A percentile compares a stretch with the other conserved stretches of the same genome.
Evolutionary conservation across 2,113 vertebrate genomes (phyloP).

Genomic region (Pipra filicauda): DNA sequence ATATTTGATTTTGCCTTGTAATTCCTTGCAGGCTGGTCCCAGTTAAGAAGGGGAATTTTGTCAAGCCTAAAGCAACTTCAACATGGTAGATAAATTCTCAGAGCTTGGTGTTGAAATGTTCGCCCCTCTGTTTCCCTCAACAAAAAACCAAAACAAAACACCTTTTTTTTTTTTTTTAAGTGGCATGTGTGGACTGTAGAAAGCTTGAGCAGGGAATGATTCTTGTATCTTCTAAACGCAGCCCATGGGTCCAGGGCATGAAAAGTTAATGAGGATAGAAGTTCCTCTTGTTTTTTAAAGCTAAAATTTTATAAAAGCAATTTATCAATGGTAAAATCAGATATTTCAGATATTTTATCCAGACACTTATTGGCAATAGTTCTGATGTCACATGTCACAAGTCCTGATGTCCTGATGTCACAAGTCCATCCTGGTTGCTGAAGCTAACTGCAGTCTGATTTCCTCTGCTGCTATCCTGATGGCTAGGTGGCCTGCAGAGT

Average conservation of each 20-base stretch:
- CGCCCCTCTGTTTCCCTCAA: background rate
- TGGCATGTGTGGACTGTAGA: background rate
- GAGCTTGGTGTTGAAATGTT: background rate
- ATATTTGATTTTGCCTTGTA: constrained; percentile 55
- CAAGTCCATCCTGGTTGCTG: background rate
- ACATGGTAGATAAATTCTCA: constrained; percentile 7
- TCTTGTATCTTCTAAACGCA: background rate
- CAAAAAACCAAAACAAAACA: background rate
- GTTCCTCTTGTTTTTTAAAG: background rate
- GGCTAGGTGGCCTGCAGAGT: background rate
- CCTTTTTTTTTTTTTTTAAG: background rate
- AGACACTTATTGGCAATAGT: background rate
- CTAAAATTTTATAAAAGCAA: background rate
- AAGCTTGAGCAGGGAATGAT: background rate
- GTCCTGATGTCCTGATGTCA: background rate
- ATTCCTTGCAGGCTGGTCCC: constrained; percentile 15
- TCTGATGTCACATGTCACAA: background rate
- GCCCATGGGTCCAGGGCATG: background rate
- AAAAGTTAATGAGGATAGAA: background rate
- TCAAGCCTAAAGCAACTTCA: background rate
- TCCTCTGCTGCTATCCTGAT: background rate
- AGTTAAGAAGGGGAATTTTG: constrained; percentile 29
- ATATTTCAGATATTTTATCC: background rate
- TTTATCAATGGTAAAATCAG: background rate
- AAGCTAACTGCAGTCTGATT: background rate